Evolutionary conservation across 2,113 vertebrate species (phyloP), one percentile per base, ranked within the genome.

Genomic region (Halichoeres trimaculatus): DNA sequence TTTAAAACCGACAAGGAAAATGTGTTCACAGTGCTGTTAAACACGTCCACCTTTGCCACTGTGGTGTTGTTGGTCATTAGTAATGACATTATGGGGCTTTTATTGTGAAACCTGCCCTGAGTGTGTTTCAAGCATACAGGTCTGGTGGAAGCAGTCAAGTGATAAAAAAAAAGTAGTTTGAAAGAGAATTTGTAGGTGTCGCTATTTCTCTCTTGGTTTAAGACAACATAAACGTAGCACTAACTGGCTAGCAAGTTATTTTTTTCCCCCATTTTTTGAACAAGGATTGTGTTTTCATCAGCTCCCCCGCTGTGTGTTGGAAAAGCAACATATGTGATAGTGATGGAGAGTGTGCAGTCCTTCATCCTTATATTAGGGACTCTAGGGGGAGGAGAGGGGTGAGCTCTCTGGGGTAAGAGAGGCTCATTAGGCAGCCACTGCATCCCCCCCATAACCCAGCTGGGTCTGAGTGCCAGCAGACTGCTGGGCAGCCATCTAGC

Each of bases 391-490:
- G 89, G 74, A 85, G 86, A 20, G 81, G 87, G 85, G 87, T 86
- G 90, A 88, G 80, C 59, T 90, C 91, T 92, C 90, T 71, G 10
- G 91, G 87, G 90, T 87, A 73, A 86, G 86, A 91, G 87, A 86
- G 89, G 84, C 91, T 93, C 92, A 93, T 93, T 93, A 93, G 87
- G 90, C 90, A 93, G 86, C 84, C 86, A 85, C 85, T 76, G 84
- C 76, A 79, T 91, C 78, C 75, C 75, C 75, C 45, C 83, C 76
- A 85, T 89, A 90, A 86, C 88, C 91, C 91, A 93, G 89, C 89
- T 91, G 88, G 86, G 88, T 87, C 85, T 87, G 82, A 88, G 78
- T 91, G 90, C 90, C 90, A 92, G 87, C 83, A 90, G 84, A 86
- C 86, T 87, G 86, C 86, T 87, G 86, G 90, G 84, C 85, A 89